A percentile compares a stretch with the other conserved stretches of the same genome.
These are phyloP conservation scores for Geodia barretti DNA, from an alignment of 37 sponge, comb jelly and placozoan species.

Conservation along the genomic window DNA sequence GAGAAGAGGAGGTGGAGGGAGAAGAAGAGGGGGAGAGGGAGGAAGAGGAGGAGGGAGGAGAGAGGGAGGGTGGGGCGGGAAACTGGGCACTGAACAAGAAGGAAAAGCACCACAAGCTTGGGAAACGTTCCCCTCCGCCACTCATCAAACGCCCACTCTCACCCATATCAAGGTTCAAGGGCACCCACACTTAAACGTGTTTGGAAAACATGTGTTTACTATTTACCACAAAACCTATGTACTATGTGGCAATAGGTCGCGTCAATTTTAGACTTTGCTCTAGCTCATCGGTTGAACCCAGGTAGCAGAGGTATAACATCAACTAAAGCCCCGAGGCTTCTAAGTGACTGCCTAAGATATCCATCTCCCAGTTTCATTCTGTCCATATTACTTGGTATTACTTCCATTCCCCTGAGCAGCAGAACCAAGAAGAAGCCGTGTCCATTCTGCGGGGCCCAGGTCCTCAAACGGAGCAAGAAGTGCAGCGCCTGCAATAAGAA, in stretches of 20 bases:
- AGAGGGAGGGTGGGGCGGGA: background rate
- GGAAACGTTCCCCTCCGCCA: constrained; percentile 28
- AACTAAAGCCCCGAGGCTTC: too few relatives aligned
- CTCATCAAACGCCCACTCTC: constrained; percentile 13
- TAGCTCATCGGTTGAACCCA: too few relatives aligned
- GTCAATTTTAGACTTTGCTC: background rate
- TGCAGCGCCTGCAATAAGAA: constrained; percentile 46
- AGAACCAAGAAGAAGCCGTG: constrained; percentile 52
- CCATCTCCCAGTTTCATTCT: too few relatives aligned
- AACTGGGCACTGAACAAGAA: background rate
- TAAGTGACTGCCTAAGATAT: too few relatives aligned
- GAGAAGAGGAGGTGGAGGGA: background rate
- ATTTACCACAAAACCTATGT: background rate
- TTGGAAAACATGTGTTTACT: background rate
- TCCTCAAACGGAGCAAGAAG: constrained; percentile 53
- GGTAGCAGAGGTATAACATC: too few relatives aligned
- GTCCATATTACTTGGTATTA: too few relatives aligned
- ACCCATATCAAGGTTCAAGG: background rate
- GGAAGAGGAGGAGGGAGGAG: background rate
- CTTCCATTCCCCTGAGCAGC: too few relatives aligned
- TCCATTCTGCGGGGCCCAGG: constrained; percentile 47
- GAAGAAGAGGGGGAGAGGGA: constrained; percentile 12
- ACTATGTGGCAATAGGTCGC: background rate
- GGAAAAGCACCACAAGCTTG: background rate
- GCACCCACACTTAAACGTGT: background rate